Conservation (phyloP, 2,797 vertebrate species). For the Menidia menidia region DNA sequence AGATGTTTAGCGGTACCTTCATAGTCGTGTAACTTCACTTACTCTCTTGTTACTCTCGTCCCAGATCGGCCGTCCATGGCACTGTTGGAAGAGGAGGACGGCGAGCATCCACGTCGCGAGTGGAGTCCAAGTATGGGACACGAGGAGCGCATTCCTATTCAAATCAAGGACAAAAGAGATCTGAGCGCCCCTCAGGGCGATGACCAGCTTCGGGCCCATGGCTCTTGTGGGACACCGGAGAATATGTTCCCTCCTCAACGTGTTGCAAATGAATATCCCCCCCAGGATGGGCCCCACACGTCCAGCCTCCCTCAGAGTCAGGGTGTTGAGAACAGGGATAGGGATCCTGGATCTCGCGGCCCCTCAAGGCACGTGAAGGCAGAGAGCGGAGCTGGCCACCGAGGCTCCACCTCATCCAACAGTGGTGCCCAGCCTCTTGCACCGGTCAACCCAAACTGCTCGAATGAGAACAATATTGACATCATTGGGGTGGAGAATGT, state of each 20-base stretch:
- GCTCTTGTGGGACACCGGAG: conserved; percentile 72
- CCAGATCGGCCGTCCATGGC: conserved; percentile 79
- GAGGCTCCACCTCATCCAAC: conserved; percentile 67
- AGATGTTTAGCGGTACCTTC: not conserved
- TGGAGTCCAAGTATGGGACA: conserved; percentile 84
- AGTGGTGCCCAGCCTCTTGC: conserved; percentile 73
- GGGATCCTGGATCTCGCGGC: conserved; percentile 66
- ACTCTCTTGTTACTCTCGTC: conserved; percentile 16
- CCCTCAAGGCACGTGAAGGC: conserved; percentile 74
- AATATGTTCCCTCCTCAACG: conserved; percentile 77
- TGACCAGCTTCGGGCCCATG: conserved; percentile 70
- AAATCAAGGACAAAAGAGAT: conserved; percentile 79
- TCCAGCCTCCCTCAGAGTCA: conserved; percentile 75
- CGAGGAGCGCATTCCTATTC: conserved; percentile 78
- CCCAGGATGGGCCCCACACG: conserved; percentile 74
- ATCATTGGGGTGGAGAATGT: conserved; percentile 78
- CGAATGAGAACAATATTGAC: conserved; percentile 82
- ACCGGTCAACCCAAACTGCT: conserved; percentile 80
- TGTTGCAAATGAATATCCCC: conserved; percentile 72
- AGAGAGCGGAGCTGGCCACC: conserved; percentile 69
- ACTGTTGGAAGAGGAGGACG: conserved; percentile 76
- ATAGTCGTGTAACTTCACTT: not conserved
- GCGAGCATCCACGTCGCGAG: conserved; percentile 77
- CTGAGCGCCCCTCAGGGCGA: conserved; percentile 67
- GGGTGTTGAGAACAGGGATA: conserved; percentile 79